Base-by-base conservation (phyloP, 2,888 invertebrate genomes). In the Notocelia uddmanniana region DNA sequence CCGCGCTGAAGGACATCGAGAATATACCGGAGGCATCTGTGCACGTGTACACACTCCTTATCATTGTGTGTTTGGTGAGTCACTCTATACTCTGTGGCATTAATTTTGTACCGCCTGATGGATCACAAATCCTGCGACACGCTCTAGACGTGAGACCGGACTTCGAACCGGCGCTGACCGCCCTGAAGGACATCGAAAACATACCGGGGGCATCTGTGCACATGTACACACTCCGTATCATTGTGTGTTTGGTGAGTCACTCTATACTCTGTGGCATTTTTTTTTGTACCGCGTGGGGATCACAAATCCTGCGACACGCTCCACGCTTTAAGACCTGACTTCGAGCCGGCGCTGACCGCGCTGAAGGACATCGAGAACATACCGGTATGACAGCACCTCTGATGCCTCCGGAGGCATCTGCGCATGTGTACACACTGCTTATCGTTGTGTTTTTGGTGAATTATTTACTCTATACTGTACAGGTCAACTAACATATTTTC, bases 361-460 rank as follows among this genome's bases (percentile, higher is more conserved):
- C 93, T 98, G 57, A 96, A 96, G 81, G 98, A 98, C 85, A 96
- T 98, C 87, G 97, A 98, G 84, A 95, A 96, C 78, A 95, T 96
- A 82, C 97, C 97, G n/a, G n/a, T n/a, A n/a, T n/a, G n/a, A n/a
- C n/a, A n/a, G n/a, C n/a, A n/a, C n/a, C n/a, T n/a, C n/a, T n/a
- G n/a, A n/a, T n/a, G n/a, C n/a, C n/a, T n/a, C n/a, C n/a, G 31
- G 96, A 96, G 79, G 96, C 97, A 19, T 96, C 97, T 31, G 95
- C 98, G 79, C 97, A 98, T 83, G 95, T 97, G 77, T 98, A 97
- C 89, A 98, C 98, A 31, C 92, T 98, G 77, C 95, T 98, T 81
- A 98, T 98, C 83, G 98, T 98, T 82, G 95, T 97, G 75, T 97
- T 97, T 90, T 94, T 98, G 94, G 97, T 97, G 89, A 92, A 89